Evolutionary conservation across 1,140 invertebrate genomes (phyloP).

Genomic region (Drosophila malerkotliana): DNA sequence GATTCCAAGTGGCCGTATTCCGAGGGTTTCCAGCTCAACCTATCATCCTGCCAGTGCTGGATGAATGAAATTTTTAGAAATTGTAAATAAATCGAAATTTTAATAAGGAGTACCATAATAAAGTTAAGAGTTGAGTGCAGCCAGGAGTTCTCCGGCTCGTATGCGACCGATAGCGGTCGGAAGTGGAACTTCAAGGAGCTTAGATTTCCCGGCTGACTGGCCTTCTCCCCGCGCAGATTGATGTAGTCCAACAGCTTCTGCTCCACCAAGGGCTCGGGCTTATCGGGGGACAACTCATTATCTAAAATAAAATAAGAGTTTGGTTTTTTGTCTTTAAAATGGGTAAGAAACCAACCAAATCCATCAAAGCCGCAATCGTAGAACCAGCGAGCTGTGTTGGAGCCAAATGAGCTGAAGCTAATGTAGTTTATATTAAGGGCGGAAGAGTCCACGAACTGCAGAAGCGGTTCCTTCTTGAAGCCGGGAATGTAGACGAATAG

Average conservation of each 20-base stretch:
- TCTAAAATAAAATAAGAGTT: constrained; percentile 1
- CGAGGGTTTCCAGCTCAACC: constrained; percentile 57
- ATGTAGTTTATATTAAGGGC: constrained; percentile 69
- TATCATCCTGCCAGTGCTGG: constrained; percentile 62
- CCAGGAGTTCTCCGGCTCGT: constrained; percentile 54
- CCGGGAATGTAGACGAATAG: constrained; percentile 74
- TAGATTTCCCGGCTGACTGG: constrained; percentile 56
- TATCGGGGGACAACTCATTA: constrained; percentile 42
- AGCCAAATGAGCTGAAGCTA: constrained; percentile 75
- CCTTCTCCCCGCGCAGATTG: constrained; percentile 50
- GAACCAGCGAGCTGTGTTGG: constrained; percentile 70
- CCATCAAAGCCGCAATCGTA: constrained; percentile 78
- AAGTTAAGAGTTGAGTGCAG: constrained; percentile 60
- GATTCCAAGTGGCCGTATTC: constrained; percentile 29
- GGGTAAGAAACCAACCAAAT: constrained; percentile 30
- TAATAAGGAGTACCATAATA: constrained; percentile 37
- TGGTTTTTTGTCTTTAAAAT: neutral
- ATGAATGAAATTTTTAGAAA: neutral
- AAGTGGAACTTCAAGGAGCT: constrained; percentile 65
- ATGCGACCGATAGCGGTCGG: constrained; percentile 59
- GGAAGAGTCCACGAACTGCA: constrained; percentile 57
- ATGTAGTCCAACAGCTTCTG: constrained; percentile 49
- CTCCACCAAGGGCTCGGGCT: neutral
- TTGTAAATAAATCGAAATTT: neutral
- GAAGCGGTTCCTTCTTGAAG: constrained; percentile 63